Base-by-base conservation (phyloP, 2,888 invertebrate species). In the Hypomecis atomaria region DNA sequence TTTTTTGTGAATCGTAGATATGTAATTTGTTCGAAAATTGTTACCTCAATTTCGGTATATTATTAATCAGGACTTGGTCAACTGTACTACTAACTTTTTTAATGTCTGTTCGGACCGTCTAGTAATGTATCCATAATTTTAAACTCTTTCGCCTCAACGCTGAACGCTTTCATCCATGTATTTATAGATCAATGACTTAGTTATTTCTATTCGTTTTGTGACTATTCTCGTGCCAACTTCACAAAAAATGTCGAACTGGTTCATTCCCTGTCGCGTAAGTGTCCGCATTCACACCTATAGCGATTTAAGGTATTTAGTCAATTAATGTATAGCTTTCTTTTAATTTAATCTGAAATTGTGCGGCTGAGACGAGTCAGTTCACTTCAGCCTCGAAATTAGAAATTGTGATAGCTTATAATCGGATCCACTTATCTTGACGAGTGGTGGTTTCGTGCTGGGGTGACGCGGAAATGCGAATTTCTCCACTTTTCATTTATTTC, bases 251-350 rank as follows among this genome's bases (percentile, higher is more conserved):
- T 42, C 34, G 48, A 55, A 11, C 0, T 66, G 1, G 23, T 70
- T 69, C 7, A 53, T 61, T 78, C 73, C 76, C 42, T 33, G 42
- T 36, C 40, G 55, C 7, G 8, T 7, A 9, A 1, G 40, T 57
- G 52, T 34, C 60, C 47, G 57, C 75, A 73, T 61, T 69, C 78
- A 76, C 81, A 83, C 83, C 74, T 73, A 75, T 88, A 88, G 87
- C 85, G 79, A 78, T 85, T 84, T 90, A 91, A 92, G 91, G 82
- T 92, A 90, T 92, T 90, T 92, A 92, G 92, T 92, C 92, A 92
- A 92, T 91, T 92, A 92, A 87, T 86, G 82, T 89, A 86, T 87
- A 89, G 87, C 86, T 90, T 89, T 87, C 83, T 80, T 86, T 80
- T 79, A 81, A 82, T 79, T 76, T 71, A 72, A 76, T 78, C 77